A percentile compares a stretch with the other conserved stretches of the same genome.
phyloP scores from a whole-genome alignment of 1,140 invertebrate species.

The Chironomus striatipennis region DNA sequence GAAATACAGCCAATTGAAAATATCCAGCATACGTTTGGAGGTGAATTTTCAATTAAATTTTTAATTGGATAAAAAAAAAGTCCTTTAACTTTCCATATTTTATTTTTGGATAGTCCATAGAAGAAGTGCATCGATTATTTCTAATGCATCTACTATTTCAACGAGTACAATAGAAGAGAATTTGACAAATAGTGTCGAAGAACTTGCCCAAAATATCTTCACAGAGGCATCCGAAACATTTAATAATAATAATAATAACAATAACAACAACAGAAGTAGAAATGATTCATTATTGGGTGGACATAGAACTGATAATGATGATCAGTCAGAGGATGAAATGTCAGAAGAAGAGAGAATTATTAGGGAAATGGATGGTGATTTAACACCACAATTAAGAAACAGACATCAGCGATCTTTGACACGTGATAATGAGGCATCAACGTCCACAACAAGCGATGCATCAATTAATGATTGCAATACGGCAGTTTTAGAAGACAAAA shows the following conservation, averaged over 20 bases:
- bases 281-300: background rate
- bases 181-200: background rate
- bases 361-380: background rate
- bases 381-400: background rate
- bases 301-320: background rate
- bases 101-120: background rate
- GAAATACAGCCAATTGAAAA: background rate
- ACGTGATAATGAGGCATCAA: background rate
- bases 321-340: background rate
- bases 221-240: background rate
- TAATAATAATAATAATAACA: background rate
- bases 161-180: background rate
- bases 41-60: background rate
- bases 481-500: background rate
- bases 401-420: background rate
- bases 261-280: background rate
- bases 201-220: background rate
- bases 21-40: background rate
- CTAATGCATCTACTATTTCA: background rate
- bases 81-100: background rate
- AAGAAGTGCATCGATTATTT: background rate
- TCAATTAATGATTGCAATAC: background rate
- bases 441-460: background rate
- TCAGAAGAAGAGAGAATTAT: slow-evolving; percentile 3
- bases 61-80: background rate